phyloP scores from a whole-genome alignment of 64 coral and sea anemone genomes.

The Stichodactyla mertensii region DNA sequence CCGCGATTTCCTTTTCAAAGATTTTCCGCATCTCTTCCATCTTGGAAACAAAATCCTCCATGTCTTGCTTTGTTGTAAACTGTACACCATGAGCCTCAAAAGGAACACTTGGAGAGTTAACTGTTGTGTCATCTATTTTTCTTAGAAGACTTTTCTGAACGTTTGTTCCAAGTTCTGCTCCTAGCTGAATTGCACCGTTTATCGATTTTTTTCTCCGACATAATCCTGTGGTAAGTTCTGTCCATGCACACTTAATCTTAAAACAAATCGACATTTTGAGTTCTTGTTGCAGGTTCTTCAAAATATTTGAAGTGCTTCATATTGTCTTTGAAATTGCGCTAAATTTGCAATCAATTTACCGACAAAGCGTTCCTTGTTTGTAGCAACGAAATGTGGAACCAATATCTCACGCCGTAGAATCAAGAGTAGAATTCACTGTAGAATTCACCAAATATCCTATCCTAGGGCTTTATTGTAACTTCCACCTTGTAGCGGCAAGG shows the following conservation, averaged over 20 bases:
- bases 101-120: background rate
- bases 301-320: background rate
- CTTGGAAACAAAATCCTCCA: conserved; percentile 61
- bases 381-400: background rate
- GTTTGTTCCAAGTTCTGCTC: background rate
- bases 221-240: conserved; percentile 36
- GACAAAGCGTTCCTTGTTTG: background rate
- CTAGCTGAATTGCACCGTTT: background rate
- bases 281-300: conserved; percentile 1
- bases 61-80: conserved; percentile 67
- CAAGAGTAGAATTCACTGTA: background rate
- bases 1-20: conserved; percentile 74
- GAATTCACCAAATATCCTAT: background rate
- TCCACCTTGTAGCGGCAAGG: conserved; percentile 22
- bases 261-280: conserved; percentile 77
- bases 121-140: conserved; percentile 14
- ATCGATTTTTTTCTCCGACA: background rate
- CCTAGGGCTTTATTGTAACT: background rate
- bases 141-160: conserved; percentile 4
- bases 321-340: conserved; percentile 21
- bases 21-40: conserved; percentile 71
- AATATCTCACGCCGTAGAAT: background rate
- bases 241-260: conserved; percentile 63
- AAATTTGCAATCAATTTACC: background rate
- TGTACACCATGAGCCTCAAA: conserved; percentile 65